Evolutionary conservation across 2,888 invertebrate genomes (phyloP), one percentile per base, ranked within the genome.

Genomic region (Dryobotodes eremita): DNA sequence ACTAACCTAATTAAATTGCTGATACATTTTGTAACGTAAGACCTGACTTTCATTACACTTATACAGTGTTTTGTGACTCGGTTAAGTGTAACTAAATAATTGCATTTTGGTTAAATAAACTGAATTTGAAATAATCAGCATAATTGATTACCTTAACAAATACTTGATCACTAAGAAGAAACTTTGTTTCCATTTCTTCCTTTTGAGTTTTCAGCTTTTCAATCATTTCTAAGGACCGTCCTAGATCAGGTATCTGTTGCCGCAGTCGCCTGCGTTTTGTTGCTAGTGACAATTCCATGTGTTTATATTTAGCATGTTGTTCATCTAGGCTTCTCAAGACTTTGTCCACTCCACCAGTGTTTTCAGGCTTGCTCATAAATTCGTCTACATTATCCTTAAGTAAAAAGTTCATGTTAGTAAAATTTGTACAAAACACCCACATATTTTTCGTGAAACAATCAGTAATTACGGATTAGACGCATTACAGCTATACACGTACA

Each of bases 271-370:
- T 98, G 87, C 98, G 98, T 90, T 99, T 99, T 23, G 98, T 98
- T 75, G 98, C 97, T 86, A 99, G 97, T 94, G 99, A 99, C 90
- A 98, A 98, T 95, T 99, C 99, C 99, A 99, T 99, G 93, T 99
- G 99, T 96, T 99, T 99, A 94, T 99, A 99, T 97, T 99, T 99
- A 81, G 98, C 98, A 96, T 99, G 99, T 92, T 98, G 98, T 92
- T 99, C 99, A 93, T 99, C 99, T 80, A 99, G 96, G 91, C 97
- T 97, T 91, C 98, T 98, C 74, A 99, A 96, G 26, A 99, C 99
- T 93, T 98, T 98, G 90, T 99, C 99, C 5, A 98, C 98, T 84
- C 98, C 98, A 71, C 98, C 98, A 85, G 97, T 97, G 92, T 99
- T 99, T 91, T 98, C 99, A 26, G 98, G 97, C 90, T 97, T 97